Conservation (phyloP, 2,888 invertebrate species). For the Keiferia lycopersicella region DNA sequence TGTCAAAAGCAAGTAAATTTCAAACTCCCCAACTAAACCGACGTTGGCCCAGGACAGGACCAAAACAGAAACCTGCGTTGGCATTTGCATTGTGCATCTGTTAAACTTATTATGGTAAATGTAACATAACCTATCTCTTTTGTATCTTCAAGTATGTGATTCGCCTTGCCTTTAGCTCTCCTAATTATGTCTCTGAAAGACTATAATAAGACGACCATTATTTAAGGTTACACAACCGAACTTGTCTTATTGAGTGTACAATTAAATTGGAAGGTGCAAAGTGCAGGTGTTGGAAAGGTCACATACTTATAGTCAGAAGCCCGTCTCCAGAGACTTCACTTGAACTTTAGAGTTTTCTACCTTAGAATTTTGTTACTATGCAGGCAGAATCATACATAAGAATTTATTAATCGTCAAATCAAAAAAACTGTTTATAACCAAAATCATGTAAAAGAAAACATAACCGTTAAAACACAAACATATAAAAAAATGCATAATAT, state of each 20-base stretch:
- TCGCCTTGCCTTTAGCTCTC: conserved; percentile 1
- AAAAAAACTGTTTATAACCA: background rate
- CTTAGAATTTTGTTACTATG: no score
- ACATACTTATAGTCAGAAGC: background rate
- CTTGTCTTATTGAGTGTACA: conserved; percentile 5
- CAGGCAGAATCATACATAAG: no score
- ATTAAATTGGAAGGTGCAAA: conserved; percentile 15
- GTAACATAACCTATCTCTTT: no score
- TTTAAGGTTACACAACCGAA: conserved; percentile 4
- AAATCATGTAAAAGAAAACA: background rate
- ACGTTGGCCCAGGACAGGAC: no score
- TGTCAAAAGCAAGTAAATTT: no score
- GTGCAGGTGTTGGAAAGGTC: conserved; percentile 18
- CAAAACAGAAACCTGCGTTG: no score
- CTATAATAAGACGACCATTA: background rate
- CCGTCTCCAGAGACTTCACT: background rate
- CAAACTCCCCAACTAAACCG: no score
- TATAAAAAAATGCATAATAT: conserved; percentile 8
- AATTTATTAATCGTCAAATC: no score
- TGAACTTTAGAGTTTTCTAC: background rate
- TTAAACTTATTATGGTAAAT: no score
- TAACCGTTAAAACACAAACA: background rate
- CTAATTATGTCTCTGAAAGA: background rate
- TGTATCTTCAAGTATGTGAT: no score
- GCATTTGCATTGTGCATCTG: no score